Conservation (phyloP, 2,797 vertebrate genomes). For the Cetoscarus ocellatus region DNA sequence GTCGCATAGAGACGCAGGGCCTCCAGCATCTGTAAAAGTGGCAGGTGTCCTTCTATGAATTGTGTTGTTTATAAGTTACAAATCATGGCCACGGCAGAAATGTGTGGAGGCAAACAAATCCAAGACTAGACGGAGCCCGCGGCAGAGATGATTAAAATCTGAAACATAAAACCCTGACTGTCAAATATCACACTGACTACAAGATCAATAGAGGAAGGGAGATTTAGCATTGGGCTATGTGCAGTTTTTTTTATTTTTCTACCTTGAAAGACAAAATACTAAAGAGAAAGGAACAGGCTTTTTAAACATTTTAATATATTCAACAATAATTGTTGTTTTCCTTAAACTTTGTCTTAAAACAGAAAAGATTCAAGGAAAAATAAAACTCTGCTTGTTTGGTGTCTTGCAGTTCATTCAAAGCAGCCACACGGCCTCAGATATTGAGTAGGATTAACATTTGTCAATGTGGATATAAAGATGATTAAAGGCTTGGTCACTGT, state of each 20-base stretch:
- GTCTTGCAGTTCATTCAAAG: conserved; percentile 35
- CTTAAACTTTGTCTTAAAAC: not conserved
- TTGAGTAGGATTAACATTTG: conserved; percentile 70
- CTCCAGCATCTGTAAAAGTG: conserved; percentile 71
- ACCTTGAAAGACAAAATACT: conserved; percentile 38
- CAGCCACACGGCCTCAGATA: conserved; percentile 51
- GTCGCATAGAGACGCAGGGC: conserved; percentile 59
- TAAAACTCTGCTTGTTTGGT: not conserved
- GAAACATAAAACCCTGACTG: conserved; percentile 71
- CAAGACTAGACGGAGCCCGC: conserved; percentile 46
- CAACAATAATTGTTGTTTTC: not conserved
- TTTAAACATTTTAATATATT: not conserved
- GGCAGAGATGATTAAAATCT: conserved; percentile 72
- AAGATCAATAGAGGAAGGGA: conserved; percentile 48
- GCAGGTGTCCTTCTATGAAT: conserved; percentile 79
- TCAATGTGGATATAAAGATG: conserved; percentile 75
- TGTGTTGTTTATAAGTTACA: conserved; percentile 76
- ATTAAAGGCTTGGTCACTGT: conserved; percentile 74
- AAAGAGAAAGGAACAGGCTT: conserved; percentile 11
- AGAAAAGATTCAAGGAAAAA: not conserved
- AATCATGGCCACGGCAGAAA: conserved; percentile 65
- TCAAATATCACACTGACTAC: conserved; percentile 44
- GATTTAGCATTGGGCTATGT: conserved; percentile 40
- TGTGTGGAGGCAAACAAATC: conserved; percentile 59
- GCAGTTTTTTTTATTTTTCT: conserved; percentile 23